Base-by-base conservation (phyloP, 2,888 invertebrate species). In the Napeogenes sylphis region DNA sequence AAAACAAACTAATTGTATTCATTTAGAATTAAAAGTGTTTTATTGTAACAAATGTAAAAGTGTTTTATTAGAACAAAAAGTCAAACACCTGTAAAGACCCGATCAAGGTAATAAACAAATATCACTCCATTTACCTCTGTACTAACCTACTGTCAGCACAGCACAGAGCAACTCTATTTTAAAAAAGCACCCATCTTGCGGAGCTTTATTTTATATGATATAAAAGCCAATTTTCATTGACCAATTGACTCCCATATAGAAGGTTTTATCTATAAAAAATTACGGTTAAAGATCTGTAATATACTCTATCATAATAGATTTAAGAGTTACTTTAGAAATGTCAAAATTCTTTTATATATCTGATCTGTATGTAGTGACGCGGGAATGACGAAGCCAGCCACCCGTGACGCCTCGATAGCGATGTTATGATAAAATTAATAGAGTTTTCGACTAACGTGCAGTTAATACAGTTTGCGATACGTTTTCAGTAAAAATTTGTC, bases 401-500 rank as follows among this genome's bases (percentile, higher is more conserved):
- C 73, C 76, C 75, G 74, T 76, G 74, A 78, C 74, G 71, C 71
- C 67, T 71, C 70, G 81, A 82, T 83, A 80, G 72, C 73, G 69
- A 67, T 66, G 68, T 70, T 64, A 62, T 71, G 82, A 82, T 82
- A 82, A 81, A 75, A 76, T 73, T 81, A 82, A 82, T 82, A 77
- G 79, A 75, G 71, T 78, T 79, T 75, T 65, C 75, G 73, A 75
- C 79, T 78, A 75, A 74, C 75, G 70, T 68, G 58, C 63, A 67
- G 71, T 73, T 71, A 73, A 75, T 73, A 71, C 65, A 73, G 71
- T 74, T 68, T 67, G 57, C 59, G 68, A 66, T 71, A 68, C 66
- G 63, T 64, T 69, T 70, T 68, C 67, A 67, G 64, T 69, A 61
- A 64, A 72, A 73, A 68, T 64, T 60, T 61, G 55, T 65, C 46